These are phyloP conservation scores for Rugalucina vietnamica DNA, from an alignment of 2,888 invertebrate genomes.

Conservation along the genomic window DNA sequence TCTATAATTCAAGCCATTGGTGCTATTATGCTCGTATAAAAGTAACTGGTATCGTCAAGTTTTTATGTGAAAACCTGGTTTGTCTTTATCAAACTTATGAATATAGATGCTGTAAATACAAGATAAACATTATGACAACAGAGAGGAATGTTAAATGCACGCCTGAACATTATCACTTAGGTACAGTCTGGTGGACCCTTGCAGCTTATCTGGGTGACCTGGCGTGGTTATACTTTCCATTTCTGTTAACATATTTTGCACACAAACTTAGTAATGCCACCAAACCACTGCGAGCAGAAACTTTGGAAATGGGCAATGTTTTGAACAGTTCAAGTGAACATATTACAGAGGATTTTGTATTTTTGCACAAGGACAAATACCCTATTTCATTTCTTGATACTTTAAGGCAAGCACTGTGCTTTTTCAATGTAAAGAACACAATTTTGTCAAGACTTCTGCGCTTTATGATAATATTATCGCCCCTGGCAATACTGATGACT, in stretches of 20 bases:
- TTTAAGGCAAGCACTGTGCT: constrained; percentile 19
- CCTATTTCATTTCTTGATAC: constrained; percentile 42
- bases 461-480: constrained; percentile 14
- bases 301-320: not conserved
- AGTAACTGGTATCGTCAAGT: constrained; percentile 9
- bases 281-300: not conserved
- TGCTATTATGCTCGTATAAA: constrained; percentile 31
- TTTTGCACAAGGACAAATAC: not conserved
- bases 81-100: constrained; percentile 51
- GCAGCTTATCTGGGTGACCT: constrained; percentile 40
- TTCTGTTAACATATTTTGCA: constrained; percentile 37
- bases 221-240: constrained; percentile 34
- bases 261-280: not conserved
- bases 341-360: not conserved
- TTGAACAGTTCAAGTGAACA: not conserved
- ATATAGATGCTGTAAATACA: constrained; percentile 44
- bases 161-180: constrained; percentile 11
- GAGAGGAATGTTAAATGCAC: constrained; percentile 21
- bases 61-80: constrained; percentile 32
- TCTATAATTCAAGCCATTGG: constrained; percentile 51
- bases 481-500: constrained; percentile 4
- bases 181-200: constrained; percentile 38
- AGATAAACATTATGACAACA: not conserved
- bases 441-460: constrained; percentile 23
- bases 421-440: not conserved